Percentiles rank a stretch among this genome's conserved stretches.
Conservation (phyloP, 2,888 invertebrate species). For the Limnephilus lunatus region DNA sequence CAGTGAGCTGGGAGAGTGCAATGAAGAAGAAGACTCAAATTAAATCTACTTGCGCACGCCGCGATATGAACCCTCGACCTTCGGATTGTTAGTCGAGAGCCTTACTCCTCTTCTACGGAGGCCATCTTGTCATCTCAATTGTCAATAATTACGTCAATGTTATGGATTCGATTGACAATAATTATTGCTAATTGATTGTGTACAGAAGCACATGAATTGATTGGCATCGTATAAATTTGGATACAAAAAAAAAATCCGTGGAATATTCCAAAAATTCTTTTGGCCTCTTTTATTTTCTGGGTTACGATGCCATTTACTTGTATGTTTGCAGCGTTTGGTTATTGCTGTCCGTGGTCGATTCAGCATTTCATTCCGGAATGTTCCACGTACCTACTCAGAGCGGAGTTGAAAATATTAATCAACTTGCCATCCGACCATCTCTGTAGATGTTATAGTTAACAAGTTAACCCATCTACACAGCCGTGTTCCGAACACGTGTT, state of each 20-base stretch:
- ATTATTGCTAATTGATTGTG: no score
- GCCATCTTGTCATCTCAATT: no score
- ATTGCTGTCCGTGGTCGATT: not conserved
- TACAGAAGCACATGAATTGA: no score
- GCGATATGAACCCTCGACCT: no score
- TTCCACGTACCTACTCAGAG: not conserved
- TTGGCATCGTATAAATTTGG: not conserved
- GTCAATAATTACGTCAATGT: no score
- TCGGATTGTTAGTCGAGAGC: no score
- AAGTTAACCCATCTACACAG: not conserved
- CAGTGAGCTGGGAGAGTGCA: no score
- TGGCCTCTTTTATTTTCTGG: not conserved
- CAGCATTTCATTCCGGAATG: not conserved
- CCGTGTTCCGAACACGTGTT: not conserved
- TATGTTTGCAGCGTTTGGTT: not conserved
- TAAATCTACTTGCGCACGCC: no score
- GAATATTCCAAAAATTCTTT: not conserved
- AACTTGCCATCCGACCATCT: not conserved
- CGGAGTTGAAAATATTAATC: not conserved
- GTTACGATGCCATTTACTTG: not conserved
- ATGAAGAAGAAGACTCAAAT: no score
- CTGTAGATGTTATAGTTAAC: not conserved
- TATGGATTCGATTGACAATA: no score
- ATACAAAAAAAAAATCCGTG: not conserved
- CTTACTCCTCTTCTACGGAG: no score